Evolutionary conservation across 2,113 vertebrate species (phyloP).

Genomic region (Oryzias javanicus): DNA sequence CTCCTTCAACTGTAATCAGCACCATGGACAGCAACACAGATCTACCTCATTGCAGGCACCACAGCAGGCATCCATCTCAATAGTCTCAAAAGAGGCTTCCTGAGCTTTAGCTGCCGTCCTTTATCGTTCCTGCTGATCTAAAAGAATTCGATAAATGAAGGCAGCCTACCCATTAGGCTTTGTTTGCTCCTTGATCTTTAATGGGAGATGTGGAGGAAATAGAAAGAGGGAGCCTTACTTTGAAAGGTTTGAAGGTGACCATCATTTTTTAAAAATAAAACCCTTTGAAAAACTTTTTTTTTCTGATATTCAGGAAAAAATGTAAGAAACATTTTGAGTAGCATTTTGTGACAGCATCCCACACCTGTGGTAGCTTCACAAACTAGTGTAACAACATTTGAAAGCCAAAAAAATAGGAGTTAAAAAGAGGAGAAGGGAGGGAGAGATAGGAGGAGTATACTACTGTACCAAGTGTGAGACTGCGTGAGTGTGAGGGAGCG

Average conservation of each 20-base stretch:
- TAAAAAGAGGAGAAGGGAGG: constrained; percentile 34
- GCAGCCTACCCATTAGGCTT: constrained; percentile 44
- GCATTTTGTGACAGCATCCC: constrained; percentile 21
- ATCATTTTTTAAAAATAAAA: constrained; percentile 40
- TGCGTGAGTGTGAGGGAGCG: constrained; percentile 46
- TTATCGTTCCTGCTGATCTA: constrained; percentile 50
- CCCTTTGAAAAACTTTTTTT: constrained; percentile 22
- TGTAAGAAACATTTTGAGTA: constrained; percentile 15
- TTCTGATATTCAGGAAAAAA: constrained; percentile 15
- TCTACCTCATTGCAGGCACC: constrained; percentile 37
- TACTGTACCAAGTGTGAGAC: constrained; percentile 60
- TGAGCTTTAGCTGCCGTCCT: constrained; percentile 30
- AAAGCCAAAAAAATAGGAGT: constrained; percentile 40
- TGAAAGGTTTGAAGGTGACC: constrained; percentile 33
- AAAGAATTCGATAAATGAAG: constrained; percentile 57
- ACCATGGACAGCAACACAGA: constrained; percentile 74
- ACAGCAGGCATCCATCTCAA: constrained; percentile 63
- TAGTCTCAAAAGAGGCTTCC: constrained; percentile 43
- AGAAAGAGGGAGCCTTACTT: constrained; percentile 23
- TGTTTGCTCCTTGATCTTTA: constrained; percentile 34
- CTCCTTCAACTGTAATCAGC: constrained; percentile 73
- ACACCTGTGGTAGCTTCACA: constrained; percentile 40
- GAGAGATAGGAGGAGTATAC: constrained; percentile 55
- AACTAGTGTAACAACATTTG: constrained; percentile 47
- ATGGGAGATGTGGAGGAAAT: constrained; percentile 12